Base-by-base conservation (phyloP, 2,888 invertebrate species). In the Automeris io region DNA sequence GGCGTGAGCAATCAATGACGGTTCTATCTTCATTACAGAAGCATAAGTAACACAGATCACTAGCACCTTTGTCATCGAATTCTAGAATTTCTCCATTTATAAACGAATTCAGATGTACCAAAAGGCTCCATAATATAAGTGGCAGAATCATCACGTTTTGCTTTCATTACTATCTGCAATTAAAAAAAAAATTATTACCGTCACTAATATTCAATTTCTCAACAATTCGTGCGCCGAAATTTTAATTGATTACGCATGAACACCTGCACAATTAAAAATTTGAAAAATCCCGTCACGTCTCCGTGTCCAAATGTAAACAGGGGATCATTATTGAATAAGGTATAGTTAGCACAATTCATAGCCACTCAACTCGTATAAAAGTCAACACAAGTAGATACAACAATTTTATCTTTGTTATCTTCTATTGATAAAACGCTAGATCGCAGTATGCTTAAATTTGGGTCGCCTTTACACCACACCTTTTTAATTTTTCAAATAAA, bases 351-450 rank as follows among this genome's bases (percentile, higher is more conserved):
- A 22, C 34, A 5, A 29, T 34, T 40, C 18, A 29, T 33, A 40
- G 40, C 35, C 19, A 18, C 16, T 49, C 26, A 39, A 35, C 34
- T 29, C 11, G 25, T 35, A 35, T 33, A 54, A 49, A 35, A 35
- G 43, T 46, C 56, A 62, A 59, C 57, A 58, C 54, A 55, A 54
- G 51, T 54, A 61, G 63, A 59, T 61, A 67, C 57, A 74, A 71
- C 75, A 74, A 54, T 70, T 80, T 83, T 82, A 85, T 85, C 85
- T 76, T 64, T 61, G 63, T 79, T 85, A 85, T 82, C 83, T 63
- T 55, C 47, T 56, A 61, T 71, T 72, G 83, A 83, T 83, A 83
- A 80, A 72, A 60, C 64, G 53, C 57, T 57, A 65, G 62, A 61
- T 62, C 61, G 60, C 63, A 59, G 67, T 51, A 65, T 65, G 64